These are phyloP conservation scores for Habrosyne pyritoides DNA, from an alignment of 2,888 invertebrate species.

Conservation along the genomic window DNA sequence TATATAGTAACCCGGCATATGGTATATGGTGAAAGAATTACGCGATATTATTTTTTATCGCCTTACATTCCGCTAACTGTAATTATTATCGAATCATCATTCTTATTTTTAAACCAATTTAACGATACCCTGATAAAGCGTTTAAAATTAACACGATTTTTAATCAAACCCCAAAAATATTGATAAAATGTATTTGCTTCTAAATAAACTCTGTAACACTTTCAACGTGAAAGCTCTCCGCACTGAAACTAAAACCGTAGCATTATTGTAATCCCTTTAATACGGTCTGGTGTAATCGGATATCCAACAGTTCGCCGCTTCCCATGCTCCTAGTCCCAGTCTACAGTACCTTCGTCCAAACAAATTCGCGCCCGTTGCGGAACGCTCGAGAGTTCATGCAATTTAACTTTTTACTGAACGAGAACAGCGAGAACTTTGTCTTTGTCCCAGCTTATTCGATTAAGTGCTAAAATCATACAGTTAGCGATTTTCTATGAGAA, in stretches of 20 bases:
- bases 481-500: constrained; percentile 20
- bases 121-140: too few species aligned
- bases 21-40: too few species aligned
- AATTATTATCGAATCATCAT: too few species aligned
- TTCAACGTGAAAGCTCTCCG: neutral
- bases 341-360: constrained; percentile 27
- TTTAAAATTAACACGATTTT: too few species aligned
- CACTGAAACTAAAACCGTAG: neutral
- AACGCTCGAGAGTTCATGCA: constrained; percentile 46
- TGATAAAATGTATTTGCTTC: too few species aligned
- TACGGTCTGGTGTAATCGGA: neutral
- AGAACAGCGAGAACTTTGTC: constrained; percentile 50
- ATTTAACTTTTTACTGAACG: constrained; percentile 68
- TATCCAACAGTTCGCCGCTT: constrained; percentile 2
- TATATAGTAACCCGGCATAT: too few species aligned
- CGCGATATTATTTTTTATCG: too few species aligned
- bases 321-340: neutral
- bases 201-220: too few species aligned
- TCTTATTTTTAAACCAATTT: too few species aligned
- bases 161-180: too few species aligned
- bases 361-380: constrained; percentile 39
- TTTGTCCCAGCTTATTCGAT: constrained; percentile 59
- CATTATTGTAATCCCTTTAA: constrained; percentile 9
- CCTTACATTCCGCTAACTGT: too few species aligned
- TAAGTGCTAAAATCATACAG: constrained; percentile 47